Percentiles rank a stretch among this genome's conserved stretches.
Conservation (phyloP, 2,888 invertebrate genomes). For the Hyles lineata region DNA sequence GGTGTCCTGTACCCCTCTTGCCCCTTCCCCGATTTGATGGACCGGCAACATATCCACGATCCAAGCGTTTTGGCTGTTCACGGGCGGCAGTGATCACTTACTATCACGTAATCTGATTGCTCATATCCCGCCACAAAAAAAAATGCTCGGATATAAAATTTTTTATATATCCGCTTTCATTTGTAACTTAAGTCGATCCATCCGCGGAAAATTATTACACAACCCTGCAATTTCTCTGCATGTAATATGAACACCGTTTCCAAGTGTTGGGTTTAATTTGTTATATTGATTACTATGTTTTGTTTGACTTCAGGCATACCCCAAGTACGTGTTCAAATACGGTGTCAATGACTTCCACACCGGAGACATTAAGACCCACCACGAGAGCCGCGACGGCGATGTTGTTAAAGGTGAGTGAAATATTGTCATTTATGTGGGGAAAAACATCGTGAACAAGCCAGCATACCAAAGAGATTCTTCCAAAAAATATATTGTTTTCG, state of each 20-base stretch:
- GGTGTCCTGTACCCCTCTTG: too few species aligned
- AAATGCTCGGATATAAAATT: neutral
- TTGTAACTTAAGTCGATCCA: neutral
- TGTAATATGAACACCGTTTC: neutral
- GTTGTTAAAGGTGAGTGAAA: slow-evolving; percentile 77
- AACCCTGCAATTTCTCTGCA: slow-evolving; percentile 13
- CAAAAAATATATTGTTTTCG: too few species aligned
- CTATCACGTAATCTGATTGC: too few species aligned
- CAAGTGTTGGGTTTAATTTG: neutral
- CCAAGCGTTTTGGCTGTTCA: too few species aligned
- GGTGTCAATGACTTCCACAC: slow-evolving; percentile 86
- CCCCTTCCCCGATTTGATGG: too few species aligned
- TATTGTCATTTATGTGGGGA: too few species aligned
- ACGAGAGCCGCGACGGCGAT: slow-evolving; percentile 84
- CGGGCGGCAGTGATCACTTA: too few species aligned
- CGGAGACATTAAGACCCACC: slow-evolving; percentile 85
- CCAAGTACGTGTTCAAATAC: slow-evolving; percentile 85
- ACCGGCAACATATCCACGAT: too few species aligned
- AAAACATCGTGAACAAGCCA: too few species aligned
- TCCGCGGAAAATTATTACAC: neutral
- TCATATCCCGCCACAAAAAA: too few species aligned
- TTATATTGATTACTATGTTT: neutral
- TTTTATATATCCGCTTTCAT: neutral
- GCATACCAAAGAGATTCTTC: too few species aligned
- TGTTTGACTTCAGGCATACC: slow-evolving; percentile 81